Conservation (phyloP, 2,113 vertebrate genomes). For the Hemiscyllium ocellatum region DNA sequence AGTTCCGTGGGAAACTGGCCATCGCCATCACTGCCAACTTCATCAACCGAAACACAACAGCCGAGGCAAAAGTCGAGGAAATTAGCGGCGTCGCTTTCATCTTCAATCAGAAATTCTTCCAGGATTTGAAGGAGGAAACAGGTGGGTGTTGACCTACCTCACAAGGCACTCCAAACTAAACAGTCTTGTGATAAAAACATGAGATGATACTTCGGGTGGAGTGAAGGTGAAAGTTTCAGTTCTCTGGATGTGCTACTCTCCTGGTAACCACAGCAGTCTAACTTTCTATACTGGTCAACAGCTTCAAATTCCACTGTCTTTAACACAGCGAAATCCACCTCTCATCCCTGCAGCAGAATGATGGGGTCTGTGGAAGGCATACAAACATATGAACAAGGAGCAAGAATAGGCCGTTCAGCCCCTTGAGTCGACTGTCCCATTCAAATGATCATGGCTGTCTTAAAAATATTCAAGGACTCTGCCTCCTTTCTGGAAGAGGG, state of each 20-base stretch:
- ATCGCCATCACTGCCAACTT: slow-evolving; percentile 98
- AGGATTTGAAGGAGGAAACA: slow-evolving; percentile 89
- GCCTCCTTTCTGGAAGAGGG: no score
- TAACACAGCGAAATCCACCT: background rate
- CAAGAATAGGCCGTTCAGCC: no score
- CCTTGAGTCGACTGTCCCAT: no score
- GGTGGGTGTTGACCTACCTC: slow-evolving; percentile 56
- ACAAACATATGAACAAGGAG: no score
- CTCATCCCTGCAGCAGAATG: background rate
- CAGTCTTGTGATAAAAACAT: background rate
- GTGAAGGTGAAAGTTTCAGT: background rate
- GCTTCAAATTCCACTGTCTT: background rate
- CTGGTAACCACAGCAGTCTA: background rate
- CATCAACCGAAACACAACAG: slow-evolving; percentile 91
- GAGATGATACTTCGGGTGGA: background rate
- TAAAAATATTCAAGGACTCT: no score
- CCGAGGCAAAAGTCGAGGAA: slow-evolving; percentile 94
- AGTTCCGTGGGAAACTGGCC: slow-evolving; percentile 91
- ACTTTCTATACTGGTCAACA: background rate
- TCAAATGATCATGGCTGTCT: no score
- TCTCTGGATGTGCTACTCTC: background rate
- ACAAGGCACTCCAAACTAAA: background rate
- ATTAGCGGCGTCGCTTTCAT: slow-evolving; percentile 98
- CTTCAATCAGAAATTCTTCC: slow-evolving; percentile 98
- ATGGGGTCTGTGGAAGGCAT: background rate